Evolutionary conservation across 2,113 vertebrate genomes (phyloP), one percentile per base, ranked within the genome.

Genomic region (Pagrus major): DNA sequence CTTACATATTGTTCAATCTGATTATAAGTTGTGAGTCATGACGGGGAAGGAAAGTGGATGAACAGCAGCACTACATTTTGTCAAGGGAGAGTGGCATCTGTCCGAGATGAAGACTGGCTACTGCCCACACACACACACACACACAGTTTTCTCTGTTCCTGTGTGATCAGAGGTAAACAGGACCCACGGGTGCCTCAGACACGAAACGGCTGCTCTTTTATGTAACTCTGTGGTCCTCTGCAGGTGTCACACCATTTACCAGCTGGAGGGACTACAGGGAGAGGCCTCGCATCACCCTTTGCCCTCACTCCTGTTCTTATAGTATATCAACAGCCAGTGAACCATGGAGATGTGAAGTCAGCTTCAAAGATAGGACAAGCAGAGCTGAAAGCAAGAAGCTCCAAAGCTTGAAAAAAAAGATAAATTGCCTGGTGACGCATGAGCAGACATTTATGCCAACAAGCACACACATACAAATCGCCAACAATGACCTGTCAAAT

Each of bases 171-270:
- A 81, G 74, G 61, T 60, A 71, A 71, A 86, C 66, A 37, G 56
- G 52, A 71, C 55, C 56, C 16, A 33, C 4, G 23, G 71, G 44
- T 66, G 76, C 65, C 63, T 33, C 59, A 27, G 56, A 81, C 70
- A 77, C 25, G 2, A 77, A 67, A 58, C 37, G 21, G 27, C 29
- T 55, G 51, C 61, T 68, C 55, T 59, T 85, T 88, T 64, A 85
- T 72, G 59, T 70, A 76, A 81, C 56, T 44, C 52, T 9, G 41
- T 65, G 61, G 67, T 78, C 78, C 47, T 31, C n/a, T 58, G 69
- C 73, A 71, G 72, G 90, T 86, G 83, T 78, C 74, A 41, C 78
- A 80, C 49, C 73, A 79, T 85, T 86, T 81, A 84, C 76, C 60
- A 80, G 71, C 55, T 65, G 54, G 35, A 77, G 39, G 11, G 25